Evolutionary conservation across 2,797 vertebrate genomes (phyloP), one percentile per base, ranked within the genome.

Genomic region (Phoxinus dragarum): DNA sequence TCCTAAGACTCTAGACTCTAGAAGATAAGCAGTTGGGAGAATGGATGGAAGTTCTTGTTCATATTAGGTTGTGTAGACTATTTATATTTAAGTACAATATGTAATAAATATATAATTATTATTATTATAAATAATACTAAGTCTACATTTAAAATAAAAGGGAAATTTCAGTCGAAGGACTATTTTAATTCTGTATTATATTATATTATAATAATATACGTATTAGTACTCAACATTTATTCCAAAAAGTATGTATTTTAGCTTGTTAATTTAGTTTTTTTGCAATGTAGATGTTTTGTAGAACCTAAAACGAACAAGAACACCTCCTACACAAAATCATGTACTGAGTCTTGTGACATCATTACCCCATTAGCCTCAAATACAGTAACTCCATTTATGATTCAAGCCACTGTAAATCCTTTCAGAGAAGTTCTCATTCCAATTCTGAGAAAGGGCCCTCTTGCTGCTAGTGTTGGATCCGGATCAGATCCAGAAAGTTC

Each of bases 361-460:
- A 80, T 83, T 71, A 82, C 27, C 61, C 38, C 52, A 76, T 69
- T 80, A 49, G 66, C 38, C 49, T 59, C 38, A 47, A 76, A 59
- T 76, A 74, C 81, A 69, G 31, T 84, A 38, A 84, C 67, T 68
- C 40, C 40, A 61, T 75, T 47, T 84, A 81, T 76, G 69, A 69
- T 80, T 74, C 21, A 54, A 49, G 31, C 23, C 76, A 31, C 76
- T 64, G 38, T 27, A 31, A 61, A 76, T 84, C 77, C 76, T 64
- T 56, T 56, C 34, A 76, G 21, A 56, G 31, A 76, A 8, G 61
- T 31, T 82, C 21, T 52, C 84, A 49, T 44, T 47, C 8, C 14
- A 14, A 3, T 81, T 82, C 42, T 42, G 67, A 66, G 72, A 52
- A 19, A 38, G 42, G 23, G 9, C 31, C 42, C 21, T 47, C 40